Evolutionary conservation across 1,140 invertebrate species (phyloP), one percentile per base, ranked within the genome.

Genomic region (Bathynomus jamesi): DNA sequence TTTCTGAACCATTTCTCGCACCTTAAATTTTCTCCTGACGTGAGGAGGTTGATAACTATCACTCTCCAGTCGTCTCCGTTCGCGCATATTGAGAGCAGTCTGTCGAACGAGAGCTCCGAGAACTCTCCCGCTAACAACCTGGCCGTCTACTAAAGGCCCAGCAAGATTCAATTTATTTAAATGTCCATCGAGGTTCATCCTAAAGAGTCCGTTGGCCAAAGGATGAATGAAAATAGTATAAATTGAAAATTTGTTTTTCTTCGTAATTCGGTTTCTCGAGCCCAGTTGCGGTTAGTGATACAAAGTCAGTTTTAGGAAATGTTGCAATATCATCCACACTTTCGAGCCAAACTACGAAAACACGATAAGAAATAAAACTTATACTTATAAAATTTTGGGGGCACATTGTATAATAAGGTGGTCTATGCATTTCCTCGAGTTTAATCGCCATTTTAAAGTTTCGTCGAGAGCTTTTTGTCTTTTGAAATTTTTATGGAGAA

Each of bases 331-430:
- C 95, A 82, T 98, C 95, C 79, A 91, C 91, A 81, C 91, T 95
- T 82, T 99, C 95, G 29, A 98, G 80, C 96, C 95, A 98, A n/a
- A 96, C 90, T 4, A 98, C 87, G 80, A 97, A 89, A 46, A 98
- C 91, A n/a, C n/a, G n/a, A n/a, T n/a, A n/a, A n/a, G n/a, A n/a
- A n/a, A n/a, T n/a, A n/a, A n/a, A n/a, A n/a, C n/a, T n/a, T n/a
- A n/a, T n/a, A n/a, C n/a, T n/a, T n/a, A n/a, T n/a, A n/a, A n/a
- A n/a, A n/a, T n/a, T n/a, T n/a, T n/a, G n/a, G n/a, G n/a, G n/a
- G n/a, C n/a, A n/a, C n/a, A n/a, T n/a, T n/a, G n/a, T n/a, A n/a
- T n/a, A n/a, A n/a, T n/a, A n/a, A n/a, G n/a, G n/a, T n/a, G n/a
- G n/a, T n/a, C n/a, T n/a, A n/a, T n/a, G n/a, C n/a, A n/a, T n/a